These are phyloP conservation scores for Athene noctua DNA, from an alignment of 2,113 vertebrate genomes.

Conservation along the genomic window DNA sequence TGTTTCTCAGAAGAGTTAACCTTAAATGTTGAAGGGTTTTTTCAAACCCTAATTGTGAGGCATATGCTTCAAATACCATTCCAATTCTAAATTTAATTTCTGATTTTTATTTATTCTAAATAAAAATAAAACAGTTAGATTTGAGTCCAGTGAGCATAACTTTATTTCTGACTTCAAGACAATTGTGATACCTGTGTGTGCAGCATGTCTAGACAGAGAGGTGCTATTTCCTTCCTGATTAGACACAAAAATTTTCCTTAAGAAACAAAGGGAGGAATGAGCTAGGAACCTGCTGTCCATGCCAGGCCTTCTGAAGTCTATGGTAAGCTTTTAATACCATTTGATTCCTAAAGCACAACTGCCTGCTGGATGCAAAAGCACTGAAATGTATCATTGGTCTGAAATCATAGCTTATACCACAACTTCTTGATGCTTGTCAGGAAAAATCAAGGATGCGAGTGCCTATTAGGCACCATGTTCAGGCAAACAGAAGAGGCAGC, in stretches of 20 bases:
- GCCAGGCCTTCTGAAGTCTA: background rate
- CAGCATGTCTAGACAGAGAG: background rate
- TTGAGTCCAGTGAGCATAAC: background rate
- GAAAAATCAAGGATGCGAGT: background rate
- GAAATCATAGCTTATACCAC: background rate
- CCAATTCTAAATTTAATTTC: background rate
- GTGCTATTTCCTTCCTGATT: background rate
- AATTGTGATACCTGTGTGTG: background rate
- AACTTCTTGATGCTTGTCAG: background rate
- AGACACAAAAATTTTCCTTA: background rate
- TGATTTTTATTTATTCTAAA: background rate
- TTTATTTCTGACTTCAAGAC: background rate
- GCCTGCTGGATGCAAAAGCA: background rate
- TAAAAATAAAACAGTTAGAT: background rate
- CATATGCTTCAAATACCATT: background rate
- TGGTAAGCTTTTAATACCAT: background rate
- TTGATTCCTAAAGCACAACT: background rate
- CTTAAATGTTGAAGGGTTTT: background rate
- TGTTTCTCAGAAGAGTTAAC: background rate
- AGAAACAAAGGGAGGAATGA: background rate
- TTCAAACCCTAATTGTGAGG: background rate
- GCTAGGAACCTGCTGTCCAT: background rate
- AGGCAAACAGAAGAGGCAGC: background rate
- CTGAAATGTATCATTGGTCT: background rate
- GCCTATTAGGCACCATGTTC: background rate